Conservation (phyloP, 2,113 vertebrate species). For the Leptosomus discolor region DNA sequence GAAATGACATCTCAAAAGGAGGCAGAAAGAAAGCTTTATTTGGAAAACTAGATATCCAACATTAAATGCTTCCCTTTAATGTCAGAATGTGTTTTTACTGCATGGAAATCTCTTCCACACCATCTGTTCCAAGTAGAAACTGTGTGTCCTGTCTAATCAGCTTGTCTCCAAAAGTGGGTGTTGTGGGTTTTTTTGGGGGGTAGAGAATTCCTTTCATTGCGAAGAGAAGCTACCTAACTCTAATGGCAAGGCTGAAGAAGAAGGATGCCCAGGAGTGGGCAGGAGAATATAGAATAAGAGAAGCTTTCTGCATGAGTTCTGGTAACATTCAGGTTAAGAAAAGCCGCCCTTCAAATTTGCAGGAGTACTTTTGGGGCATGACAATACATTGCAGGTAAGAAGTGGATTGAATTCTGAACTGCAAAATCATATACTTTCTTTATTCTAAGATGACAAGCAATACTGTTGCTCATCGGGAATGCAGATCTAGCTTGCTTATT, state of each 20-base stretch:
- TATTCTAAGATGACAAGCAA: background rate
- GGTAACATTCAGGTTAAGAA: background rate
- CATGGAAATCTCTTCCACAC: background rate
- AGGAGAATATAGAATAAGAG: background rate
- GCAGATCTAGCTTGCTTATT: background rate
- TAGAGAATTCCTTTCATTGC: background rate
- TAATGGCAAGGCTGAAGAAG: background rate
- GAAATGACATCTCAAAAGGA: background rate
- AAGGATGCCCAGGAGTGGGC: background rate
- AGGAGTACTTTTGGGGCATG: background rate
- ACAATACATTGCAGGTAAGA: background rate
- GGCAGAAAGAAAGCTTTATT: background rate
- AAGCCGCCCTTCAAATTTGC: background rate
- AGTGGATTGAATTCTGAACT: background rate
- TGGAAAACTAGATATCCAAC: background rate
- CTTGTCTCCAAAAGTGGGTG: background rate
- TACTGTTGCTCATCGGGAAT: background rate
- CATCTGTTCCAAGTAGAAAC: background rate
- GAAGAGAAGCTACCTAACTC: background rate
- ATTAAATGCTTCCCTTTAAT: background rate
- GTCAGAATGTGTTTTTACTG: background rate
- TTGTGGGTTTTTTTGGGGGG: background rate
- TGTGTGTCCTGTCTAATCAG: background rate
- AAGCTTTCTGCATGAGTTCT: background rate
- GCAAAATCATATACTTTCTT: background rate